phyloP scores from a whole-genome alignment of 2,113 vertebrate genomes.

The Collichthys lucidus region DNA sequence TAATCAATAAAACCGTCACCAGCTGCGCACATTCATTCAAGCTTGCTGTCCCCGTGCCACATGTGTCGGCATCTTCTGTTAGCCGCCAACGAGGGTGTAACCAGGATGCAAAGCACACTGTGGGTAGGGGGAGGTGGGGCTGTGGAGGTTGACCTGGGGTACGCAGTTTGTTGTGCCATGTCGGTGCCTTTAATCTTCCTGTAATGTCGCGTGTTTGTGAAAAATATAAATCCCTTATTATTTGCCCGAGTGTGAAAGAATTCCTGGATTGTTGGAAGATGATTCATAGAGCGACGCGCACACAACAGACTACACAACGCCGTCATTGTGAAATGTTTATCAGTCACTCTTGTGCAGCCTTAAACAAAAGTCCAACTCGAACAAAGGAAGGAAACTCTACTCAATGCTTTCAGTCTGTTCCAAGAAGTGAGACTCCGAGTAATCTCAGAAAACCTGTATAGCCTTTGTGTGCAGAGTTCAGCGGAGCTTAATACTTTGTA shows the following conservation, averaged over 20 bases:
- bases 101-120: slow-evolving; percentile 26
- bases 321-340: slow-evolving; percentile 13
- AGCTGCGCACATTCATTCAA: background rate
- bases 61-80: slow-evolving; percentile 19
- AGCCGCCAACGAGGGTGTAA: slow-evolving; percentile 21
- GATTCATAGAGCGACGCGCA: slow-evolving; percentile 27
- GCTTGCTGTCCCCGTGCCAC: background rate
- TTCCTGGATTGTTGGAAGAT: background rate
- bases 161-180: background rate
- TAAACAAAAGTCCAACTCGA: slow-evolving; percentile 30
- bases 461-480: slow-evolving; percentile 58
- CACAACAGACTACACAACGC: background rate
- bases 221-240: slow-evolving; percentile 23
- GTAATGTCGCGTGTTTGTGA: slow-evolving; percentile 3
- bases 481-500: slow-evolving; percentile 3
- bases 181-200: slow-evolving; percentile 3
- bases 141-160: background rate
- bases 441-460: slow-evolving; percentile 40
- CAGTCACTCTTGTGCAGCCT: background rate
- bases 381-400: slow-evolving; percentile 64
- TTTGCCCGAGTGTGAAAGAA: slow-evolving; percentile 28
- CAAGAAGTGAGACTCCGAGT: slow-evolving; percentile 27
- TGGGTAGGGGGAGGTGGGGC: too few relatives aligned
- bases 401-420: slow-evolving; percentile 46
- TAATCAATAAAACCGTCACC: background rate